These are phyloP conservation scores for Drosophila pegasa DNA, from an alignment of 2,888 invertebrate genomes.

Conservation along the genomic window DNA sequence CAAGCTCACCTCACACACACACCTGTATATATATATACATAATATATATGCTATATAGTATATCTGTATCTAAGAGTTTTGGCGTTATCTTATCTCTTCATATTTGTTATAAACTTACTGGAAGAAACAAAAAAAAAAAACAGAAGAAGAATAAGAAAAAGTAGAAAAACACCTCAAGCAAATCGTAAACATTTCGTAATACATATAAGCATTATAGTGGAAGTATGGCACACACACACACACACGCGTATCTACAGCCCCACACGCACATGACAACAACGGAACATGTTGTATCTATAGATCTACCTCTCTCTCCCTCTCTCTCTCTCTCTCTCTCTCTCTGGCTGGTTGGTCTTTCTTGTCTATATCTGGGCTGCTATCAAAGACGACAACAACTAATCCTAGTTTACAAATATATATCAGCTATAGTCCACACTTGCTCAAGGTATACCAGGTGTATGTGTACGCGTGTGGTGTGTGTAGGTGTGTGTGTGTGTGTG, in stretches of 20 bases:
- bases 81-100: constrained; percentile 69
- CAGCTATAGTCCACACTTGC: constrained; percentile 11
- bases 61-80: constrained; percentile 55
- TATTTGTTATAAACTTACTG: constrained; percentile 79
- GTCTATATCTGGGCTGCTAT: constrained; percentile 69
- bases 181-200: constrained; percentile 79
- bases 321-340: background rate
- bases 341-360: constrained; percentile 30
- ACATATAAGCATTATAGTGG: constrained; percentile 62
- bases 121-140: constrained; percentile 36
- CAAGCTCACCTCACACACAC: constrained; percentile 1
- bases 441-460: constrained; percentile 7
- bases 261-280: constrained; percentile 40
- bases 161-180: constrained; percentile 58
- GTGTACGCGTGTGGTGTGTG: background rate
- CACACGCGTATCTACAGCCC: background rate
- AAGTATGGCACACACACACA: constrained; percentile 53
- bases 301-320: constrained; percentile 1
- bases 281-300: constrained; percentile 68
- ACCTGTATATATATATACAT: constrained; percentile 3
- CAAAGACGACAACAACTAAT: constrained; percentile 73
- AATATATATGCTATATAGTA: constrained; percentile 9
- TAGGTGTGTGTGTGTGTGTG: constrained; percentile 4
- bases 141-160: too few species aligned
- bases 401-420: constrained; percentile 65